phyloP scores from a whole-genome alignment of 2,888 invertebrate genomes.

The Xiphydria camelus region DNA sequence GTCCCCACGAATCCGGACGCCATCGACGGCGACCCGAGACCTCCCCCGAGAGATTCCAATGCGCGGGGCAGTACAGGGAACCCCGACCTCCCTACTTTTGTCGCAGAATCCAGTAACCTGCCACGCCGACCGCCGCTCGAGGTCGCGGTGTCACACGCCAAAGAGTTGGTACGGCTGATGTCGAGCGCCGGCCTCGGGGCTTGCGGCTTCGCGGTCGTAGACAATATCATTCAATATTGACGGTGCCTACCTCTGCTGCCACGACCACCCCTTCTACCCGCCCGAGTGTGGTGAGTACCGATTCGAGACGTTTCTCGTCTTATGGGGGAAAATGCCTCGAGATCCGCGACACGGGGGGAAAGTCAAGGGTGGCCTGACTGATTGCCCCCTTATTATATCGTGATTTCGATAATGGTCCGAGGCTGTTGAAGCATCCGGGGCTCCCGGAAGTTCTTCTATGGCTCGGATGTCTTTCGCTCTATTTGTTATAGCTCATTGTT shows the following conservation, averaged over 20 bases:
- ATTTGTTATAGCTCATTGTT: too few species aligned
- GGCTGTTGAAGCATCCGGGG: too few species aligned
- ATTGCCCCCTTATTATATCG: too few species aligned
- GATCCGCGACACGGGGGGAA: too few species aligned
- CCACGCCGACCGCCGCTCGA: conserved; percentile 91
- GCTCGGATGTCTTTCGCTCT: too few species aligned
- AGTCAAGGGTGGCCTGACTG: too few species aligned
- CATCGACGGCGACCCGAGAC: too few species aligned
- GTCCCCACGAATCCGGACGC: too few species aligned
- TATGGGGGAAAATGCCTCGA: neutral
- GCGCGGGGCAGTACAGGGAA: too few species aligned
- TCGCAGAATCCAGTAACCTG: conserved; percentile 88
- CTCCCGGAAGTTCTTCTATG: too few species aligned
- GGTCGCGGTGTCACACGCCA: conserved; percentile 88
- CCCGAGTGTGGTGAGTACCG: conserved; percentile 51
- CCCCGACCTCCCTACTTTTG: conserved; percentile 15
- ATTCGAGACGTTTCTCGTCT: neutral
- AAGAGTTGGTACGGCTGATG: conserved; percentile 87
- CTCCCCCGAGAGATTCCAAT: too few species aligned
- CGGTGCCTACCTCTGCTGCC: conserved; percentile 53
- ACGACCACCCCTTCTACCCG: conserved; percentile 52
- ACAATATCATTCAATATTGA: conserved; percentile 78
- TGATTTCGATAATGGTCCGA: too few species aligned
- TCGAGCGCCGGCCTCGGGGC: conserved; percentile 86
- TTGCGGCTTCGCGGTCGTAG: conserved; percentile 92